Evolutionary conservation across 2,888 invertebrate genomes (phyloP).

Genomic region (Cryptocheilus praepositus): DNA sequence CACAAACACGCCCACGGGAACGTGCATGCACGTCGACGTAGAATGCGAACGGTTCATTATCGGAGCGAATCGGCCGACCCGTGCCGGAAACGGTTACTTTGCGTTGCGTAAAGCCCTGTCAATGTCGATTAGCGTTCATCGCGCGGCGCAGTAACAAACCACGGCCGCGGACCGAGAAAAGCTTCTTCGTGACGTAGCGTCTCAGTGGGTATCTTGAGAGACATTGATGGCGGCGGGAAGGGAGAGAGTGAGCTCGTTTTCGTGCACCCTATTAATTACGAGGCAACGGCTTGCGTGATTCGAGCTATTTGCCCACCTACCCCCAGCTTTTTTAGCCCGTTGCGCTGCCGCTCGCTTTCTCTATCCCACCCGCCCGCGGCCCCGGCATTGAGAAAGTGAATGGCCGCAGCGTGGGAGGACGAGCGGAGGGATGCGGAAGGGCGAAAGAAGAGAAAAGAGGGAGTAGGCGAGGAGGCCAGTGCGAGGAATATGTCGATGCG

Average conservation of each 20-base stretch:
- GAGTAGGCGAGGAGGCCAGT: slow-evolving; percentile 24
- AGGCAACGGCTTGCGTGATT: slow-evolving; percentile 65
- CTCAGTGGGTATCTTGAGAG: slow-evolving; percentile 31
- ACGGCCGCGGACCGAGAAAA: slow-evolving; percentile 5
- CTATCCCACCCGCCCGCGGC: slow-evolving; percentile 12
- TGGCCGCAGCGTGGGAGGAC: neutral
- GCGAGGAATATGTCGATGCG: slow-evolving; percentile 36
- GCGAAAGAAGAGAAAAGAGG: slow-evolving; percentile 1
- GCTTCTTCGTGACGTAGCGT: slow-evolving; percentile 26
- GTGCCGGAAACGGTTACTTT: slow-evolving; percentile 1
- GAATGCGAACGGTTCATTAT: neutral
- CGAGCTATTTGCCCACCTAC: slow-evolving; percentile 60
- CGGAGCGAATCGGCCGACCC: too few relatives aligned
- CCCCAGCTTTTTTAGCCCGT: neutral
- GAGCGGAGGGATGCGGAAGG: slow-evolving; percentile 15
- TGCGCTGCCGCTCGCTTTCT: slow-evolving; percentile 7
- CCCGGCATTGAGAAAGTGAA: slow-evolving; percentile 10
- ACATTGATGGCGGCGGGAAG: slow-evolving; percentile 39
- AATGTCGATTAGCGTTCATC: slow-evolving; percentile 31
- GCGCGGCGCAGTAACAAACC: slow-evolving; percentile 8
- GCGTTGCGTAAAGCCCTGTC: slow-evolving; percentile 31
- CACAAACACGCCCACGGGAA: too few relatives aligned
- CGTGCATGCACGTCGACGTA: neutral
- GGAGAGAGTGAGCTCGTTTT: slow-evolving; percentile 35
- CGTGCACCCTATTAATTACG: slow-evolving; percentile 67